Evolutionary conservation across 2,797 vertebrate species (phyloP), one percentile per base, ranked within the genome.

Genomic region (Pogoniulus pusillus): DNA sequence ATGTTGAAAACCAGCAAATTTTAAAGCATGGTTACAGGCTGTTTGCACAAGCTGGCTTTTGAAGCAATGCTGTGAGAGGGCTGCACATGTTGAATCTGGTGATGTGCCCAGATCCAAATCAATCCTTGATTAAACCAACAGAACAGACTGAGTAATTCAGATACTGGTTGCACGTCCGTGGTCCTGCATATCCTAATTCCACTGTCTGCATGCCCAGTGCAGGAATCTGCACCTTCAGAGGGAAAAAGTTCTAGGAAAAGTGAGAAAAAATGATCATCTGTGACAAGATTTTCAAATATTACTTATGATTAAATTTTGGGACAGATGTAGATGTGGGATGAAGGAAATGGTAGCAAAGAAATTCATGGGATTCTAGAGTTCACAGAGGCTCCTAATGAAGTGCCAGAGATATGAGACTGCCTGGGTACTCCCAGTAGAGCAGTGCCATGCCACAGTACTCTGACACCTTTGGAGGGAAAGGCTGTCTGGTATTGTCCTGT

Each of bases 81-180:
- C 37, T 81, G 23, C 47, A n/a, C 2, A 1, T 81, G 14, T 64
- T 87, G 64, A 74, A 53, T 12, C 39, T 78, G 30, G 7, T 80
- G 12, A 22, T 69, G 51, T 70, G 78, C 43, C 57, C 35, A 71
- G 32, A 30, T 63, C 18, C 32, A 69, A 35, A 58, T 54, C 16
- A 2, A 17, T 62, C 23, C 59, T 74, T 74, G 58, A 53, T 89
- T 65, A 69, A 66, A 75, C 11, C 45, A 68, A 32, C 24, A 49
- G 30, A 27, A 16, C 53, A 72, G 30, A 70, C 10, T 6, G 8
- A 7, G 8, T 55, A 81, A 45, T 72, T 72, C 49, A 63, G 57
- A 23, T 30, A 60, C 5, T 0, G 0, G 19, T 43, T 2, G 19
- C 11, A 5, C 0, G 3, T 73, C 54, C 24, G 63, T 60, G 9